Base-by-base conservation (phyloP, 2,888 invertebrate species). In the Hymenopus coronatus region DNA sequence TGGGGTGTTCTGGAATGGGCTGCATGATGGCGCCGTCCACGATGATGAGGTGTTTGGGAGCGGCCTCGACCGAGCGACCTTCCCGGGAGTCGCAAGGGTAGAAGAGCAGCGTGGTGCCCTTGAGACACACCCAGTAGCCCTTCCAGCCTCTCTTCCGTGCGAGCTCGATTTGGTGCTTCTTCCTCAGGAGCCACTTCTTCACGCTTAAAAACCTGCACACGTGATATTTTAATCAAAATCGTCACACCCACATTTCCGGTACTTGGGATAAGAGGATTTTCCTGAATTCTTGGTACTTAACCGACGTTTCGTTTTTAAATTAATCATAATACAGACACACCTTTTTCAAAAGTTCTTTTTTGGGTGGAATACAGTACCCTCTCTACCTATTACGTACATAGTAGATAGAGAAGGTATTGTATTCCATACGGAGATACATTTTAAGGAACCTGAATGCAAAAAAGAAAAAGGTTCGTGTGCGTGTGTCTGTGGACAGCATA, bases 1-100 rank as follows among this genome's bases (percentile, higher is more conserved):
- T 98, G 28, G 99, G 99, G 94, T 99, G 99, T 93, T 99, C 99
- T n/a, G 99, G 99, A 92, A 99, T 98, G 87, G 99, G 98, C 94
- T 99, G 99, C 97, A 98, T 98, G 93, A 99, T 98, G 92, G 98
- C 98, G 89, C 98, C 98, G 94, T 98, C 98, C 91, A 98, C 98
- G 93, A 98, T 98, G 94, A 98, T 98, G 93, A 98, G 96, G 94
- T 98, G 98, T 94, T 98, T 98, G 88, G 98, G 98, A 84, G 98
- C 98, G 82, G 98, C 97, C 93, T 98, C 98, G 90, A 98, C 98
- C 82, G 97, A 97, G 91, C 97, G 95, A 85, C 97, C 97, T 93
- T 98, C 98, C 91, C 98, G 96, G 84, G 98, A 98, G 93, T 98
- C 98, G 93, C 98, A 98, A 3, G 98, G 98, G 94, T 99, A 99